phyloP scores from a whole-genome alignment of 2,797 vertebrate species.

The Phrynocephalus guinanensis region DNA sequence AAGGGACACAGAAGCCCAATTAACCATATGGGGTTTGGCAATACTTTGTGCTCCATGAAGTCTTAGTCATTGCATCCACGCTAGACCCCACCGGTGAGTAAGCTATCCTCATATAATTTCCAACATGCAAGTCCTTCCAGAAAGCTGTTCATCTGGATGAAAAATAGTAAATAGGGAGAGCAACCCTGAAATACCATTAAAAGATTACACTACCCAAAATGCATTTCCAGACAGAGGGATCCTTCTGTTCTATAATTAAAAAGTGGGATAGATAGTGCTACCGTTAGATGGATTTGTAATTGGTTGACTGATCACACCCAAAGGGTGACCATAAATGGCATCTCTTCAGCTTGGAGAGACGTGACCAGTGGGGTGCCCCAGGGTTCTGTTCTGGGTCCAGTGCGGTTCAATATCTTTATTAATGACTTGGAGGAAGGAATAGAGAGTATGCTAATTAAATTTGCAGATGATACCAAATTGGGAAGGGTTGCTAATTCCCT shows the following conservation, averaged over 20 bases:
- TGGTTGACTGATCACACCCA: too few relatives aligned
- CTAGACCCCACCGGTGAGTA: neutral
- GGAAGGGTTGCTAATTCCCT: too few relatives aligned
- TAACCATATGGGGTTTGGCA: neutral
- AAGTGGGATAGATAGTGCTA: too few relatives aligned
- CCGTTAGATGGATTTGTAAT: too few relatives aligned
- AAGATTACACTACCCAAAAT: conserved; percentile 28
- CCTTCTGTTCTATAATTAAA: neutral
- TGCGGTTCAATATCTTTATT: too few relatives aligned
- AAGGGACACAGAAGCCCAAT: conserved; percentile 6
- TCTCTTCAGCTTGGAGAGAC: too few relatives aligned
- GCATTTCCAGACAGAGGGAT: neutral
- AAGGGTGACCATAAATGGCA: too few relatives aligned
- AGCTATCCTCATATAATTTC: conserved; percentile 19
- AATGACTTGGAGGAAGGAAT: too few relatives aligned
- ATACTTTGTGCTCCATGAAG: neutral
- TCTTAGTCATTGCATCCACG: fast-evolving
- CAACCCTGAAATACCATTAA: conserved; percentile 35
- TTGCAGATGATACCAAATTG: too few relatives aligned
- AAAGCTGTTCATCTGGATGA: conserved; percentile 36
- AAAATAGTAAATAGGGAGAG: conserved; percentile 23
- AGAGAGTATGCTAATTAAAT: too few relatives aligned
- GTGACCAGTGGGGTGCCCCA: too few relatives aligned
- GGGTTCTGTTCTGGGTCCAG: too few relatives aligned
- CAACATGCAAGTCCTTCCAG: conserved; percentile 14